phyloP scores from a whole-genome alignment of 1,140 invertebrate genomes.

The Monomorium pharaonis region DNA sequence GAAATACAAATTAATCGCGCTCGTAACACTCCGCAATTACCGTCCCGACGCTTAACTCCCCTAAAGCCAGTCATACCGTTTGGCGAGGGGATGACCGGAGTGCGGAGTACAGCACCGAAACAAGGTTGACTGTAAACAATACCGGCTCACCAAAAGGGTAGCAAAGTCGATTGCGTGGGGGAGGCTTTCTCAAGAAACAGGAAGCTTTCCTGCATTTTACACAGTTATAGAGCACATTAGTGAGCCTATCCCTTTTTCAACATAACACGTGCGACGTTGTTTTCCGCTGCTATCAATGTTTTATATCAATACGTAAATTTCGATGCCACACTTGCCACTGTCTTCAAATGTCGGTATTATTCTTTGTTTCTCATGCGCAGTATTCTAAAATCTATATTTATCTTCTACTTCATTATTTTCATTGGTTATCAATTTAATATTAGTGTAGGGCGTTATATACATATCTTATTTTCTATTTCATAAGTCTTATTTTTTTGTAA shows the following conservation, averaged over 20 bases:
- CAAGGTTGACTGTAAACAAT: constrained; percentile 67
- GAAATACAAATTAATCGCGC: constrained; percentile 58
- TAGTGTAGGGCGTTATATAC: neutral
- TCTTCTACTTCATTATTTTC: neutral
- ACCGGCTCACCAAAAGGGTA: constrained; percentile 62
- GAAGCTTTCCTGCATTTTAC: neutral
- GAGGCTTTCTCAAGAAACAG: neutral
- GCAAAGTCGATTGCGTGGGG: constrained; percentile 29
- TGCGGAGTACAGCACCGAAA: constrained; percentile 13
- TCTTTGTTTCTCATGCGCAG: neutral
- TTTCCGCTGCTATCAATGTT: neutral
- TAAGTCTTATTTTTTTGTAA: neutral
- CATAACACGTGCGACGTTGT: neutral
- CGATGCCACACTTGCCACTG: neutral
- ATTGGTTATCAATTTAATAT: constrained; percentile 1
- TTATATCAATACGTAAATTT: constrained; percentile 11
- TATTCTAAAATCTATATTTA: neutral
- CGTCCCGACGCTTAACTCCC: constrained; percentile 28
- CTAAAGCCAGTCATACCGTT: constrained; percentile 39
- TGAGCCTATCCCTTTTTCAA: neutral
- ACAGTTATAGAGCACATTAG: neutral
- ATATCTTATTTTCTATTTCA: neutral
- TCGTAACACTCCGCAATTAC: constrained; percentile 50
- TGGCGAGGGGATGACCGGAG: constrained; percentile 31
- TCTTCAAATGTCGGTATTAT: neutral